Percentiles rank a stretch among this genome's conserved stretches.
Conservation (phyloP, 2,797 vertebrate genomes). For the Zalophus californianus region DNA sequence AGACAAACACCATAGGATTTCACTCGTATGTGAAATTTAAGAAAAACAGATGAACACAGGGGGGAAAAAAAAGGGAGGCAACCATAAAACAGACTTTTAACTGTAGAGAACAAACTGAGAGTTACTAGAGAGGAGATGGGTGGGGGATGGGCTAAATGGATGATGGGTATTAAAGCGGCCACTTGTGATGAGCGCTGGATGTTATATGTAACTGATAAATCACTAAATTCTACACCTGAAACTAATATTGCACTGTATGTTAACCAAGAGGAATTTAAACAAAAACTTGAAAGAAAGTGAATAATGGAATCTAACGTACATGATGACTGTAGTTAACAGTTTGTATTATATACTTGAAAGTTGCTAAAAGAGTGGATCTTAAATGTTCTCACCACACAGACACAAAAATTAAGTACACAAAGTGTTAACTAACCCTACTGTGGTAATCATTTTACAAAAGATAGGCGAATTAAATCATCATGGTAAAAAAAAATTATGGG, state of each 20-base stretch:
- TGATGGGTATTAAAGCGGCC: neutral
- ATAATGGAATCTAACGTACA: neutral
- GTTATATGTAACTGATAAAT: neutral
- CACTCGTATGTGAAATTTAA: neutral
- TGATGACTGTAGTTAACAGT: neutral
- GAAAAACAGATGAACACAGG: neutral
- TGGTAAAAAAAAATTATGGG: neutral
- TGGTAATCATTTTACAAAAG: neutral
- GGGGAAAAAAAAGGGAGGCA: neutral
- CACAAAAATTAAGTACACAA: neutral
- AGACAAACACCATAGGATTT: neutral
- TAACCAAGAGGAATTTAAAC: neutral
- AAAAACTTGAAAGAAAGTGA: neutral
- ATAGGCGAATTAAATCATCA: neutral
- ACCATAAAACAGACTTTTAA: neutral
- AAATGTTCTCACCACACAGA: neutral
- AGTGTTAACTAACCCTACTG: neutral
- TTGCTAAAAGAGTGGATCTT: neutral
- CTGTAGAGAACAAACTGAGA: neutral
- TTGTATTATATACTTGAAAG: neutral
- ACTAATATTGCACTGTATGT: neutral
- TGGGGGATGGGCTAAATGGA: neutral
- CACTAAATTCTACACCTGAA: neutral
- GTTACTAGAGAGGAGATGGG: neutral
- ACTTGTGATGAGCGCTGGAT: neutral